A percentile compares a stretch with the other conserved stretches of the same genome.
These are phyloP conservation scores for Tapirus terrestris DNA, from an alignment of 2,113 vertebrate genomes.

Conservation along the genomic window DNA sequence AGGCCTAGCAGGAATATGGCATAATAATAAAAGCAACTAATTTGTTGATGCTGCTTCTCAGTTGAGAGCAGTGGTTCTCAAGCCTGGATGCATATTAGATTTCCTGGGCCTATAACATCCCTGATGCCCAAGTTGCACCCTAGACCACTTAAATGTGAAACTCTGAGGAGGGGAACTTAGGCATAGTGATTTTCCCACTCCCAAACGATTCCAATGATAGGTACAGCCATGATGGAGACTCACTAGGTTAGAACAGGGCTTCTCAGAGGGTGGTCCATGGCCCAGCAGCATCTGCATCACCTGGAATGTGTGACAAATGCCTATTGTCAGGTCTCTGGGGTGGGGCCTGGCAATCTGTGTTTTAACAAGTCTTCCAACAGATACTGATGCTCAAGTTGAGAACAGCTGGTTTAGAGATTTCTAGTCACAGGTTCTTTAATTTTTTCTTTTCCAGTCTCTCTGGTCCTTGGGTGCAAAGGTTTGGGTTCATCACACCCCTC, in stretches of 20 bases:
- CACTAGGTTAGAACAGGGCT: neutral
- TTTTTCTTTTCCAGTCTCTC: neutral
- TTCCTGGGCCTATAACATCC: neutral
- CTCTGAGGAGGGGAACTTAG: neutral
- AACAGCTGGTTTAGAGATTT: neutral
- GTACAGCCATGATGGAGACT: neutral
- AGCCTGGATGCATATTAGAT: neutral
- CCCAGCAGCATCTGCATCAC: too few species aligned
- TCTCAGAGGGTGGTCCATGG: neutral
- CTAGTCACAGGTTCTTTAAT: neutral
- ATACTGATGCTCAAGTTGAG: neutral
- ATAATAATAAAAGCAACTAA: neutral
- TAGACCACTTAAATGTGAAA: neutral
- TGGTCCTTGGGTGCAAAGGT: neutral
- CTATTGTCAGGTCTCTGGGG: neutral
- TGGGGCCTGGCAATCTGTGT: neutral
- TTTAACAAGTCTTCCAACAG: conserved; percentile 18
- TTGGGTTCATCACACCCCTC: neutral
- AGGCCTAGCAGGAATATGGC: neutral
- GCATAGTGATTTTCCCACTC: neutral
- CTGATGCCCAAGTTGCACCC: neutral
- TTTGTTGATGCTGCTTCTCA: neutral
- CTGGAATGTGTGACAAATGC: neutral
- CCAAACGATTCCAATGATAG: neutral
- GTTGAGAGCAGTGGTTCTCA: neutral